Conservation (phyloP, 2,888 invertebrate genomes). For the Callosobruchus maculatus region DNA sequence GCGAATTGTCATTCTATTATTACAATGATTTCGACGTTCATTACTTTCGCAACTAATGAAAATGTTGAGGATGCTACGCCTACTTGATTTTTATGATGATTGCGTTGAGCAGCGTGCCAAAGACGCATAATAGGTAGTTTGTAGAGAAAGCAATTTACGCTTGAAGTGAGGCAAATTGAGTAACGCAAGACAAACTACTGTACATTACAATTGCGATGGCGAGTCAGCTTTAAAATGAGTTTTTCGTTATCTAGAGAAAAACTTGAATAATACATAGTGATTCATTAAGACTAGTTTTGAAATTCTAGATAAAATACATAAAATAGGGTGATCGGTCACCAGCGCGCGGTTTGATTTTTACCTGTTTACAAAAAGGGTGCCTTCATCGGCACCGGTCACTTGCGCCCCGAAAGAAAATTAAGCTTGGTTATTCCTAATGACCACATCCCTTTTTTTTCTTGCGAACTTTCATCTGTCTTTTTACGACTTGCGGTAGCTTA, state of each 20-base stretch:
- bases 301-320: no score
- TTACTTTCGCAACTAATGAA: background rate
- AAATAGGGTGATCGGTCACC: no score
- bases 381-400: no score
- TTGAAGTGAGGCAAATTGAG: background rate
- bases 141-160: background rate
- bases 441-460: no score
- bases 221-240: background rate
- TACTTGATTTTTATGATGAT: background rate
- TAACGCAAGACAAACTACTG: background rate
- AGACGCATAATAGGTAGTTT: background rate
- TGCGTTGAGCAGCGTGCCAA: background rate
- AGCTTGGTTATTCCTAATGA: no score
- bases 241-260: background rate
- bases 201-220: background rate
- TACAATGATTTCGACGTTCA: background rate
- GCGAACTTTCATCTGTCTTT: no score
- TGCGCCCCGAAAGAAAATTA: no score
- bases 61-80: background rate
- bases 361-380: no score
- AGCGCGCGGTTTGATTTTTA: no score
- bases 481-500: no score
- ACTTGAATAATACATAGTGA: no score
- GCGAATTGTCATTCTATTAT: background rate
- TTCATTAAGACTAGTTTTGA: no score